Evolutionary conservation across 2,113 vertebrate species (phyloP).

Genomic region (Patagioenas fasciata): DNA sequence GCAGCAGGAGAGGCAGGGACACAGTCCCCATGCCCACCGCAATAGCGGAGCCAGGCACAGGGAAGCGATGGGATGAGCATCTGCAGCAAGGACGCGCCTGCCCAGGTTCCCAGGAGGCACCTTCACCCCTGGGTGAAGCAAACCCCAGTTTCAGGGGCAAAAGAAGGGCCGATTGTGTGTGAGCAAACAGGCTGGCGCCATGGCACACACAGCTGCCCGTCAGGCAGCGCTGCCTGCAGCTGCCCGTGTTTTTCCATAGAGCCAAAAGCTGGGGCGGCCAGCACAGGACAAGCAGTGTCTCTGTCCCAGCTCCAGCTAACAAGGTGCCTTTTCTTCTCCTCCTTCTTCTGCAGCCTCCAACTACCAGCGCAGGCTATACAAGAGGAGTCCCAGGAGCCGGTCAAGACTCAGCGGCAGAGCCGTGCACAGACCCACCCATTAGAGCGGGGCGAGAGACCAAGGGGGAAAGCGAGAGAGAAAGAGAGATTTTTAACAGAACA

Average conservation of each 20-base stretch:
- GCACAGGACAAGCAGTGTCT: not conserved
- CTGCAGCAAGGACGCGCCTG: not conserved
- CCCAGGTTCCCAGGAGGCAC: not conserved
- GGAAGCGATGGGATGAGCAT: not conserved
- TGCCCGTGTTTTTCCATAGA: not conserved
- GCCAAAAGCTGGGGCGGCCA: not conserved
- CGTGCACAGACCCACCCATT: slow-evolving; percentile 71
- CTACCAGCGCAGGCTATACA: slow-evolving; percentile 79
- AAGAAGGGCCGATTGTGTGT: not conserved
- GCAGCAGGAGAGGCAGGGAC: accelerated
- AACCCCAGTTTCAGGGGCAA: not conserved
- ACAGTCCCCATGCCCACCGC: accelerated
- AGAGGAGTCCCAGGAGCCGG: slow-evolving; percentile 75
- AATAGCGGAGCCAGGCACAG: not conserved
- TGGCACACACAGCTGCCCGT: not conserved
- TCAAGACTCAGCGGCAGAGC: slow-evolving; percentile 73
- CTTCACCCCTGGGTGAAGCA: not conserved
- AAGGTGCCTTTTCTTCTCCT: slow-evolving; percentile 22
- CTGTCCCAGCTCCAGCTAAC: slow-evolving; percentile 1
- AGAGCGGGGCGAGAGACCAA: slow-evolving; percentile 61
- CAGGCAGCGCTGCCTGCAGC: not conserved
- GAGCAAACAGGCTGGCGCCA: not conserved
- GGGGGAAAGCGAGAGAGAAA: slow-evolving; percentile 34
- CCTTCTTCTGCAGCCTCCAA: slow-evolving; percentile 67
- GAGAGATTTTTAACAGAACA: slow-evolving; percentile 77